Percentiles rank a stretch among this genome's conserved stretches.
phyloP scores from a whole-genome alignment of 2,888 invertebrate species.

The Lasiommata megera region DNA sequence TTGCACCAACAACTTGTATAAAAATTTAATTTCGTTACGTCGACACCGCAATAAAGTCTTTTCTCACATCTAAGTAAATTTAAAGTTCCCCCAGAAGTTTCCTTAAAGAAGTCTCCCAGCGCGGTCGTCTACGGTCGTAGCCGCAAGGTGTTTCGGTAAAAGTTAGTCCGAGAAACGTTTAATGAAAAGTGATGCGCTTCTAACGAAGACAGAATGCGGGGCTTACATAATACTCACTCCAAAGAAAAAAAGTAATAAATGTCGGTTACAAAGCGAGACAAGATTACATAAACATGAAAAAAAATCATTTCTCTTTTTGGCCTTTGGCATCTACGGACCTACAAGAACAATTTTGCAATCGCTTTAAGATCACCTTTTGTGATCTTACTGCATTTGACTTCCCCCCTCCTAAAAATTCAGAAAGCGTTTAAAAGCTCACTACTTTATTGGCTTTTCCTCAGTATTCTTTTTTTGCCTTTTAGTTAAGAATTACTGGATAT shows the following conservation, averaged over 20 bases:
- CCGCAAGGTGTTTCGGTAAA: constrained; percentile 31
- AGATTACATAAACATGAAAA: no score
- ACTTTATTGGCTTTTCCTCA: no score
- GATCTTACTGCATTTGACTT: no score
- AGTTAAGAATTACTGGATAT: no score
- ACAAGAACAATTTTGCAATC: no score
- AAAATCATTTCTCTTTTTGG: no score
- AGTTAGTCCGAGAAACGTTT: constrained; percentile 51
- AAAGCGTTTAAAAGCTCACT: no score
- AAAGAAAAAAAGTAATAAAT: not conserved
- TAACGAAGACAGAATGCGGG: constrained; percentile 63
- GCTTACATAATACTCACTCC: not conserved
- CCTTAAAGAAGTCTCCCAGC: constrained; percentile 13
- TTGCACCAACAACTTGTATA: not conserved
- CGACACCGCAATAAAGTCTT: constrained; percentile 12
- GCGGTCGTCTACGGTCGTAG: constrained; percentile 10
- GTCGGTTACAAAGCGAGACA: no score
- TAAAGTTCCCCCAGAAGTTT: constrained; percentile 22
- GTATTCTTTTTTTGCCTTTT: no score
- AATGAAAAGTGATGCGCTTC: constrained; percentile 65
- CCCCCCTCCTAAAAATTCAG: no score
- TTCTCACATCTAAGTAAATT: constrained; percentile 10
- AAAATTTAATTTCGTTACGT: constrained; percentile 3
- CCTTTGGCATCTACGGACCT: no score
- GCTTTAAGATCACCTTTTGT: no score